Evolutionary conservation across 2,113 vertebrate genomes (phyloP).

Genomic region (Steatornis caripensis): DNA sequence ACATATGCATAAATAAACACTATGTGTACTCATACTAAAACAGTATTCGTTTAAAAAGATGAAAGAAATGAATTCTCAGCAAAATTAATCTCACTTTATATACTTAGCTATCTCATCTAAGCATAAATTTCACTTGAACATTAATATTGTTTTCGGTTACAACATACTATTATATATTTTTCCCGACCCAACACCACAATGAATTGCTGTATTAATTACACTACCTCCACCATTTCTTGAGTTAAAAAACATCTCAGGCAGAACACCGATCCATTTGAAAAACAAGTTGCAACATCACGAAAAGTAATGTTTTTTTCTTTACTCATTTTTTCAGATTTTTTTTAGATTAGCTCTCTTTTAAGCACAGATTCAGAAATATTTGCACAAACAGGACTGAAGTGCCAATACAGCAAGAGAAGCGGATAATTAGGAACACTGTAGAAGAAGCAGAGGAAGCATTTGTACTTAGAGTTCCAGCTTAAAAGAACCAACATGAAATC

Average conservation of each 20-base stretch:
- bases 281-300: background rate
- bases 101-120: background rate
- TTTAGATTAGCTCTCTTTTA: background rate
- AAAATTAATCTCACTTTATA: background rate
- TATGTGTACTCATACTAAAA: background rate
- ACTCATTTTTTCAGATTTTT: background rate
- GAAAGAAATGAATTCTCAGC: background rate
- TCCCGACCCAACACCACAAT: background rate
- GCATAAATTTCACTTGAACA: background rate
- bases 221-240: background rate
- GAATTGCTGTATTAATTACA: background rate
- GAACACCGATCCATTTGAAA: background rate
- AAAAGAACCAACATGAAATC: background rate
- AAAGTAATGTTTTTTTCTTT: background rate
- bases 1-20: background rate
- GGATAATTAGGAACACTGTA: background rate
- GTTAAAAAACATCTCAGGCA: background rate
- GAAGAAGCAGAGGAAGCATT: background rate
- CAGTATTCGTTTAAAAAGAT: background rate
- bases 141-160: background rate
- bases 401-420: background rate
- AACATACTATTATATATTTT: background rate
- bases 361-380: background rate
- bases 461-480: fast-evolving
- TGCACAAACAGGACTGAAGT: fast-evolving